phyloP scores from a whole-genome alignment of 1,140 invertebrate genomes.

The Mamestra configurata region DNA sequence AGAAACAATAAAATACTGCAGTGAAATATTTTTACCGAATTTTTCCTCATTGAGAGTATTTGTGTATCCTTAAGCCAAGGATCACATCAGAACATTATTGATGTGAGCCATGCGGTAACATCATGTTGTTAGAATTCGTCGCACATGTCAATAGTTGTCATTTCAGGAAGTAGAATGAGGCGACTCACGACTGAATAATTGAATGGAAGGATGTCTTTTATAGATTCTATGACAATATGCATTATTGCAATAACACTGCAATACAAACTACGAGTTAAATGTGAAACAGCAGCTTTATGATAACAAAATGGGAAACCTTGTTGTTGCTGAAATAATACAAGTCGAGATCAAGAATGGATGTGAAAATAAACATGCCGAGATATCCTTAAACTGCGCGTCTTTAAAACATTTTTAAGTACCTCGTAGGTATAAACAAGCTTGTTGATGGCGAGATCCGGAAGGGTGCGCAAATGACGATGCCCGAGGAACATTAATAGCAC shows the following conservation, averaged over 20 bases:
- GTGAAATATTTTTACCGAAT: too few species aligned
- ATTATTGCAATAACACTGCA: background rate
- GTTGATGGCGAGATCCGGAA: background rate
- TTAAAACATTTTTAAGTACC: background rate
- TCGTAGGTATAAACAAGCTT: background rate
- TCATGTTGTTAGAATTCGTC: background rate
- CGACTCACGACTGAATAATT: background rate
- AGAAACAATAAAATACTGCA: too few species aligned
- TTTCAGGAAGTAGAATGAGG: background rate
- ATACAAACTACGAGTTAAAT: background rate
- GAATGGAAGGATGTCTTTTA: background rate
- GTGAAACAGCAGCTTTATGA: background rate
- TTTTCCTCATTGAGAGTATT: too few species aligned
- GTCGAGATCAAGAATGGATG: background rate
- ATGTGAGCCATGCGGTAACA: background rate
- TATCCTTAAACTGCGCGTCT: background rate
- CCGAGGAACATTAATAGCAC: background rate
- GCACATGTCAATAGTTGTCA: constrained; percentile 4
- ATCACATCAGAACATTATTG: background rate
- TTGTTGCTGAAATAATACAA: too few species aligned
- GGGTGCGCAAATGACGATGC: background rate
- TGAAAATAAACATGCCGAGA: background rate
- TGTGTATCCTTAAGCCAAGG: background rate
- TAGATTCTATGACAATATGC: background rate
- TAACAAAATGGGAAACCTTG: background rate